Base-by-base conservation (phyloP, 2,888 invertebrate species). In the Rhagium mordax region DNA sequence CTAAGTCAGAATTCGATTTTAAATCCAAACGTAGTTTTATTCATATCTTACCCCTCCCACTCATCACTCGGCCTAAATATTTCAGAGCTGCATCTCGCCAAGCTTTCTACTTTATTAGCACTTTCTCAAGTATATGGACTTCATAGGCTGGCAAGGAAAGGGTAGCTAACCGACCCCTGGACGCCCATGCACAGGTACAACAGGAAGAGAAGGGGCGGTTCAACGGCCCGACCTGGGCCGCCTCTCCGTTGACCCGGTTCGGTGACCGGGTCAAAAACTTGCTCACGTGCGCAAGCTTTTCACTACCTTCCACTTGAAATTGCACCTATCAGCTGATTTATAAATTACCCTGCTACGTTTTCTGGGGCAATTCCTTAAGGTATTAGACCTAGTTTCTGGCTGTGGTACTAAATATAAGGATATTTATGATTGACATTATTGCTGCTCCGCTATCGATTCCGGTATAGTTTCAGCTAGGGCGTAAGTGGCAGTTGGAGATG, bases 151-250 rank as follows among this genome's bases (percentile, higher is more conserved):
- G 60, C 33, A 27, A 20, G 27, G 49, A 7, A 5, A 16, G 27
- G 15, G 10, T 2, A 16, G 3, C 18, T 16, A 41, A 18, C 48
- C 20, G 7, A 33, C 2, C n/a, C 53, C 15, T 51, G 65, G 4
- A 65, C 55, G 60, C 62, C 51, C 2, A 24, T 64, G 70, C 57
- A 55, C 13, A 59, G 60, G 53, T 27, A 16, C 7, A 27, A 59
- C 59, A 47, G 16, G 27, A 61, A 49, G 21, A 33, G 20, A 2
- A 29, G 20, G 18, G 68, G 69, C 69, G 71, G 85, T 83, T 83
- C 84, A 84, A 82, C 78, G 84, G 76, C 85, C 85, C 80, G 84
- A 84, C 84, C 84, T 33, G 74, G 80, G 82, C 81, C 79, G 78
- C 65, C 79, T 79, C 78, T 79, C 77, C 75, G 81, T 80, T 84